Evolutionary conservation across 2,797 vertebrate genomes (phyloP).

Genomic region (Propithecus perrieri): DNA sequence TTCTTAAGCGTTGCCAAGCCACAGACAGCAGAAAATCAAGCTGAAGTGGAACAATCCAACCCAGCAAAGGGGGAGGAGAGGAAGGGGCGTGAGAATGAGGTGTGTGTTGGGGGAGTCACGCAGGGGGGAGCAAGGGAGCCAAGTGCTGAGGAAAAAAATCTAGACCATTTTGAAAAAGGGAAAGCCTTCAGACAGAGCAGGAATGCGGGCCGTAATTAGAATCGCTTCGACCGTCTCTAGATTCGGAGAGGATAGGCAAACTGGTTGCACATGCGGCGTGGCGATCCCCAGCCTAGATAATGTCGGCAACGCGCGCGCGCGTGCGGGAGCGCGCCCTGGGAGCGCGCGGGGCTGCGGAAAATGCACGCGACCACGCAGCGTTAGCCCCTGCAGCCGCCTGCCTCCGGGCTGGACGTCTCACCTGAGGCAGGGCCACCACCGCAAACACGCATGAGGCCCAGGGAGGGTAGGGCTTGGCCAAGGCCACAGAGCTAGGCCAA

Average conservation of each 20-base stretch:
- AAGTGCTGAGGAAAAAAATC: conserved; percentile 54
- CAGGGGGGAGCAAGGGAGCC: conserved; percentile 57
- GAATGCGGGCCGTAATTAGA: conserved; percentile 79
- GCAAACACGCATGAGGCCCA: not conserved
- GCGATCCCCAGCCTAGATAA: conserved; percentile 55
- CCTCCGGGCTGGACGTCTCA: not conserved
- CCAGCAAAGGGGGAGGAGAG: conserved; percentile 49
- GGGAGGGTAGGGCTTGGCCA: not conserved
- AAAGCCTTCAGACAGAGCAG: conserved; percentile 77
- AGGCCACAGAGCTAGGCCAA: not conserved
- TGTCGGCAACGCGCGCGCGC: not conserved
- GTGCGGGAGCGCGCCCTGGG: not conserved
- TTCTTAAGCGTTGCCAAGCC: conserved; percentile 70
- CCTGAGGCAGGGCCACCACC: not conserved
- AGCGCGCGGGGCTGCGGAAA: conserved; percentile 24
- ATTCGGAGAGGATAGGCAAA: conserved; percentile 71
- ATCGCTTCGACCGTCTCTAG: conserved; percentile 65
- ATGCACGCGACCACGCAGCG: conserved; percentile 45
- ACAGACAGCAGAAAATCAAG: conserved; percentile 66
- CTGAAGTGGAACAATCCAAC: conserved; percentile 63
- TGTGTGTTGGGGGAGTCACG: conserved; percentile 53
- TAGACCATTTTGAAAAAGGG: conserved; percentile 55
- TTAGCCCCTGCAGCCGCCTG: not conserved
- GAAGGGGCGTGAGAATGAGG: conserved; percentile 73
- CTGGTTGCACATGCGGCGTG: conserved; percentile 45